Evolutionary conservation across 2,888 invertebrate genomes (phyloP).

Genomic region (Salticus scenicus): DNA sequence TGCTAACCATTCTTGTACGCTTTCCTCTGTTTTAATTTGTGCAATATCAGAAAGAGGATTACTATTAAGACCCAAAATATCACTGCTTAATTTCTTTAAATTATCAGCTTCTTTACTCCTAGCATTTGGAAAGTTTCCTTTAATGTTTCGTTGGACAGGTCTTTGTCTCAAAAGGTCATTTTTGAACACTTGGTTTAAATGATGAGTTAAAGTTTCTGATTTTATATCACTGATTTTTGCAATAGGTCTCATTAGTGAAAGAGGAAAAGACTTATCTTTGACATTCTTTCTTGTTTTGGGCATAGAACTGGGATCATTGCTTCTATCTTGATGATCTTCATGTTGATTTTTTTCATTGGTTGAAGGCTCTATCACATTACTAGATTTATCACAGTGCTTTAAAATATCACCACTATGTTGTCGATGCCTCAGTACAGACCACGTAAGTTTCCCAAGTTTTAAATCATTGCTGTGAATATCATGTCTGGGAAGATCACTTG

Average conservation of each 20-base stretch:
- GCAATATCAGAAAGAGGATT: constrained; percentile 49
- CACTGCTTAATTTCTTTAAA: constrained; percentile 18
- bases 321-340: background rate
- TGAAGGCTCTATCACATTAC: constrained; percentile 50
- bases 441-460: constrained; percentile 32
- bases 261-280: constrained; percentile 44
- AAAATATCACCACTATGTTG: constrained; percentile 32
- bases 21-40: constrained; percentile 58
- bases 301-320: background rate
- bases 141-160: constrained; percentile 14
- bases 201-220: background rate
- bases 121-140: constrained; percentile 25
- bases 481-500: background rate
- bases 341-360: constrained; percentile 25
- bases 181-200: background rate
- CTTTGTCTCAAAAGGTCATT: constrained; percentile 32
- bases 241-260: constrained; percentile 54
- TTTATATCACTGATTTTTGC: constrained; percentile 38
- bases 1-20: constrained; percentile 63
- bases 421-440: constrained; percentile 46
- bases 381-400: constrained; percentile 56
- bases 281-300: constrained; percentile 21
- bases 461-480: background rate
- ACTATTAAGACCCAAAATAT: background rate
- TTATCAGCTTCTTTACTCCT: background rate